These are phyloP conservation scores for Caenorhabditis wallacei DNA, from an alignment of 2,888 invertebrate species.

Conservation along the genomic window DNA sequence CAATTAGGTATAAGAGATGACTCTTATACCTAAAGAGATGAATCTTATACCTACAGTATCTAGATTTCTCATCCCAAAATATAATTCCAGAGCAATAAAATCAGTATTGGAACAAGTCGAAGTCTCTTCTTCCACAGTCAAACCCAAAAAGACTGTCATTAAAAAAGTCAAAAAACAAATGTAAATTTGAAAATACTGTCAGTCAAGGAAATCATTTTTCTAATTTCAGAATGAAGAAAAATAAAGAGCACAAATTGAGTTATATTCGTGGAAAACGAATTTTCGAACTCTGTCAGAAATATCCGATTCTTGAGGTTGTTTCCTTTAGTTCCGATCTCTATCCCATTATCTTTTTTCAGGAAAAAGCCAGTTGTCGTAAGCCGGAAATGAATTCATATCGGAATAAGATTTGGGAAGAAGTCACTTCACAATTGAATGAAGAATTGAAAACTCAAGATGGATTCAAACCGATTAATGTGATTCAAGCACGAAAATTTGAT, in stretches of 20 bases:
- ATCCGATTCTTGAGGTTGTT: constrained; percentile 15
- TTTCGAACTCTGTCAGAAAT: neutral
- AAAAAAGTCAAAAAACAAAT: neutral
- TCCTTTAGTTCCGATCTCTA: no score
- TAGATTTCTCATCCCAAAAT: no score
- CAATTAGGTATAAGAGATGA: no score
- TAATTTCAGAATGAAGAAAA: neutral
- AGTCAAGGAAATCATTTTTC: neutral
- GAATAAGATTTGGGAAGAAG: constrained; percentile 48
- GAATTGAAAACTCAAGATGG: constrained; percentile 38
- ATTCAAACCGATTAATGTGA: constrained; percentile 31
- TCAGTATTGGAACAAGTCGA: neutral
- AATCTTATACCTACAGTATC: no score
- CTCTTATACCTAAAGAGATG: no score
- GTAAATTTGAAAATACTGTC: neutral
- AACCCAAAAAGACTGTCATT: neutral
- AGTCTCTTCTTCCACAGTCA: neutral
- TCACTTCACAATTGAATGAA: constrained; percentile 59
- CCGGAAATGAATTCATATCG: neutral
- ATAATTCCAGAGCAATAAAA: no score
- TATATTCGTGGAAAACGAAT: neutral
- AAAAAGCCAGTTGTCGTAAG: neutral
- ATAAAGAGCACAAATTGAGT: neutral
- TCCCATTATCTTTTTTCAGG: neutral
- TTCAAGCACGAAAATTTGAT: constrained; percentile 61